Base-by-base conservation (phyloP, 1,140 invertebrate species). In the Lepidurus apus region DNA sequence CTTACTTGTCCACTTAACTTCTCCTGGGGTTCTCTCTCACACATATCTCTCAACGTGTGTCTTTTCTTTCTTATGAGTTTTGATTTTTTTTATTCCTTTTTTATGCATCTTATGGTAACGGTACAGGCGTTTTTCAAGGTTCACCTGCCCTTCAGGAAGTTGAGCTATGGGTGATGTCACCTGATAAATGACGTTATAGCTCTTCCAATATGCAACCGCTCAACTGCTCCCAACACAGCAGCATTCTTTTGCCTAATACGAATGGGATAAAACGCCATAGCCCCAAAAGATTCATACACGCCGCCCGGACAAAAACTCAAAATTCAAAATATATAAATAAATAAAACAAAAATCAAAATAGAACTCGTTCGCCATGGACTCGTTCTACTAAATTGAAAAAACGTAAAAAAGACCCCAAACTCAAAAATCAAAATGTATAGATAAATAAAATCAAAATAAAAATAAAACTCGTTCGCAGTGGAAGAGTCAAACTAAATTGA, bases 121-220 rank as follows among this genome's bases (percentile, higher is more conserved):
- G 53, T 13, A 7, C 53, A 65, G 53, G 53, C 53, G 53, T 9
- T 65, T 65, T 17, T 21, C 53, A 9, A 65, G 13, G 53, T 65
- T 65, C 21, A 17, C 53, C 45, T 47, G 45, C 45, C 45, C 53
- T 65, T 4, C 53, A 65, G 53, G 53, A 65, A 65, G 53, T 65
- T 65, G 21, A 65, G 53, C 53, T 65, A 65, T 65, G 53, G 53
- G 53, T 65, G 53, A 65, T 65, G 53, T 65, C 53, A 65, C 53
- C 53, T 65, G 53, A 65, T 21, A 65, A 65, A 65, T 65, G 53
- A 65, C 53, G 53, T 65, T 65, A 65, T 65, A 65, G 17, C 53
- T 65, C 53, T 65, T 65, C 53, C 53, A 65, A 65, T 65, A 65
- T 65, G 53, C n/a, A 65, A 65, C 53, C 53, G 8, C 53, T 65